Evolutionary conservation across 1,140 invertebrate species (phyloP), one percentile per base, ranked within the genome.

Genomic region (Amyelois transitella): DNA sequence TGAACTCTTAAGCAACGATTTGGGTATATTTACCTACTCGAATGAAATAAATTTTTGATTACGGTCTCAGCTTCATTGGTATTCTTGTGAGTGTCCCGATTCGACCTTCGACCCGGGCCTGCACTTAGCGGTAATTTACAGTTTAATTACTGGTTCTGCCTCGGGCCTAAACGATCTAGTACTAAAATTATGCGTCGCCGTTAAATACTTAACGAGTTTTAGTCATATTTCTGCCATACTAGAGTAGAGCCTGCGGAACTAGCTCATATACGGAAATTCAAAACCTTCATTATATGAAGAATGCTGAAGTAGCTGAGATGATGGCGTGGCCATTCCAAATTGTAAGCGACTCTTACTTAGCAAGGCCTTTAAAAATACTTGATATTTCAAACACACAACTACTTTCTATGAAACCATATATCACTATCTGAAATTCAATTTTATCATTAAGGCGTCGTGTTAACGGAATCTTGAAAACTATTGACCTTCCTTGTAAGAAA

Each of bases 41-140:
- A 52, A 54, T 47, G 14, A 64, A 62, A 73, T 74, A 72, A 75
- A 75, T 74, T 74, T 78, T 75, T 78, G 71, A 72, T 74, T 72
- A 74, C 70, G 60, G 54, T 61, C 60, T 22, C 43, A 32, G 58
- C 62, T 69, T 79, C 74, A 79, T 79, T 79, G 66, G 62, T 77
- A 79, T 79, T 79, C 76, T 69, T 71, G 55, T 52, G 47, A 62
- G 66, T 51, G 51, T 43, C 58, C 63, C 75, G 71, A 75, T 76
- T 70, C 76, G 76, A 79, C 76, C 74, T 77, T 77, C 66, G 62
- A 55, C 17, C 62, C 55, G 76, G 63, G 62, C 69, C 69, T 68
- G 72, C 69, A 74, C 74, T 77, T 74, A 75, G 64, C 60, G 59
- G 69, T 80, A 76, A 80, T 77, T 77, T 74, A 80, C 75, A 80